A percentile compares a stretch with the other conserved stretches of the same genome.
phyloP scores from a whole-genome alignment of 2,888 invertebrate genomes.

The Melanostoma mellinum region DNA sequence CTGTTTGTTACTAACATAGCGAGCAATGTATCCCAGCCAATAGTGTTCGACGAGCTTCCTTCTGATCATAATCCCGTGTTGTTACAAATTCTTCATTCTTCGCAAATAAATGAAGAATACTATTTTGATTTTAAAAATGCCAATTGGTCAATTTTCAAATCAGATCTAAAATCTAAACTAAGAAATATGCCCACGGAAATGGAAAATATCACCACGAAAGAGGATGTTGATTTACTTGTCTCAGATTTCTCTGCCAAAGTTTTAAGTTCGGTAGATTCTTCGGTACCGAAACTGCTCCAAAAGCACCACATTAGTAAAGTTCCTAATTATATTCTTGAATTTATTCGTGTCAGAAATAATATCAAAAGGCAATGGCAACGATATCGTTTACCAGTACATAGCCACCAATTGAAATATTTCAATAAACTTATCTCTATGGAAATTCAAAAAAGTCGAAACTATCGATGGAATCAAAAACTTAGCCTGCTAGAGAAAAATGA shows the following conservation, averaged over 20 bases:
- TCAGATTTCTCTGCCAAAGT: neutral
- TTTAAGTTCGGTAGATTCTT: neutral
- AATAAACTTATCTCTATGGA: conserved; percentile 6
- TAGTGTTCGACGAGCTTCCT: neutral
- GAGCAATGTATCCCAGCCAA: neutral
- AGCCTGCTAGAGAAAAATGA: too few species aligned
- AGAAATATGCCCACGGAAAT: too few species aligned
- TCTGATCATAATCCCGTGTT: neutral
- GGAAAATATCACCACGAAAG: too few species aligned
- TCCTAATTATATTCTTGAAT: neutral
- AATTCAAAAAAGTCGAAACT: neutral
- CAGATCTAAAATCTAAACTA: too few species aligned
- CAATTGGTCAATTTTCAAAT: neutral
- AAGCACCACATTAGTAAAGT: neutral
- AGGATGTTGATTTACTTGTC: too few species aligned
- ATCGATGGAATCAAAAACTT: too few species aligned
- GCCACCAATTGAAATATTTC: neutral
- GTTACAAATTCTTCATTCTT: neutral
- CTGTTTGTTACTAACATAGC: neutral
- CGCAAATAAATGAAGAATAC: neutral
- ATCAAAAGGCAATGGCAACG: conserved; percentile 1
- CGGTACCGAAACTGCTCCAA: neutral
- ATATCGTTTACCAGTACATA: neutral
- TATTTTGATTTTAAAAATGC: neutral
- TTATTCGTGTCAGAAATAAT: neutral